These are phyloP conservation scores for Hypomecis punctinalis DNA, from an alignment of 2,888 invertebrate species.

Conservation along the genomic window DNA sequence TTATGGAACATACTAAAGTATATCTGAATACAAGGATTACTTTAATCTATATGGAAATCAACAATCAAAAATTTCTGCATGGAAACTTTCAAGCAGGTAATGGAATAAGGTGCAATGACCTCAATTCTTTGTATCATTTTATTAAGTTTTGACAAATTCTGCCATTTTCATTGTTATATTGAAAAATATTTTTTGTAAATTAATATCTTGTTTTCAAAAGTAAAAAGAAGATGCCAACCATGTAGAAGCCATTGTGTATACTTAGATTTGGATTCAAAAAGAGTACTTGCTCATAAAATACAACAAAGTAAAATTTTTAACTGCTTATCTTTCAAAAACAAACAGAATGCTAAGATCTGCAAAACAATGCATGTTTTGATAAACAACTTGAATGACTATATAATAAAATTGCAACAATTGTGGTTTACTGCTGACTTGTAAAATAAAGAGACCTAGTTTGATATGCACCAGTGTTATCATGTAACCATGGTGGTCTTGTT, in stretches of 20 bases:
- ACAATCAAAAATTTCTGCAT: background rate
- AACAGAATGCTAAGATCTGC: slow-evolving; percentile 2
- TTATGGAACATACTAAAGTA: no score
- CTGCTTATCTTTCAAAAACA: slow-evolving; percentile 15
- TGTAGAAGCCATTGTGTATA: no score
- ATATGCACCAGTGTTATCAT: no score
- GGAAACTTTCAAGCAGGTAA: background rate
- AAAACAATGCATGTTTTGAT: slow-evolving; percentile 1
- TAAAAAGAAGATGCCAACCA: no score
- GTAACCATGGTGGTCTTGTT: no score
- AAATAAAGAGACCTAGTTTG: background rate
- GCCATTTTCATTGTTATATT: no score
- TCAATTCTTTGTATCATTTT: no score
- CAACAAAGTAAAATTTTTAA: background rate
- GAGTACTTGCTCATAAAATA: background rate
- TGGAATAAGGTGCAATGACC: background rate
- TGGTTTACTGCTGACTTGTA: background rate
- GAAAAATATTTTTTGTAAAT: no score
- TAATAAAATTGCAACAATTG: slow-evolving; percentile 1
- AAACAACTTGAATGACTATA: slow-evolving; percentile 1
- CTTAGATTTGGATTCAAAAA: no score
- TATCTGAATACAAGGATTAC: background rate
- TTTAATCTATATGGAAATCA: background rate
- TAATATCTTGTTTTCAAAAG: no score
- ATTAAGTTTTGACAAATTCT: no score